Conservation (phyloP, 2,888 invertebrate genomes). For the Acrobasis repandana region DNA sequence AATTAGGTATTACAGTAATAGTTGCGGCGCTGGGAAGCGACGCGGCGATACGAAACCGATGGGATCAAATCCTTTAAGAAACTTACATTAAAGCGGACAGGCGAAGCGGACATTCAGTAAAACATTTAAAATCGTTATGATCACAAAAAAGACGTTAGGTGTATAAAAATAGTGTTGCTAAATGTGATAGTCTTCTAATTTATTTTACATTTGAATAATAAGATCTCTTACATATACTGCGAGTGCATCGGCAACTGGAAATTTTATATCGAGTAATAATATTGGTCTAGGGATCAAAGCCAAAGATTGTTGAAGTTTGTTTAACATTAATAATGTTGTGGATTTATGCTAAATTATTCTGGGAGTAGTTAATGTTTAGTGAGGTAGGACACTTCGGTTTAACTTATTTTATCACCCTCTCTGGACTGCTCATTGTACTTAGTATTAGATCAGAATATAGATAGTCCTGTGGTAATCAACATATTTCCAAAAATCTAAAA, state of each 20-base stretch:
- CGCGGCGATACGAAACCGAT: slow-evolving; percentile 78
- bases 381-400: slow-evolving; percentile 64
- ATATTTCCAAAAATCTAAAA: slow-evolving; percentile 72
- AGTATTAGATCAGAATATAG: slow-evolving; percentile 71
- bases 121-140: slow-evolving; percentile 68
- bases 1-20: slow-evolving; percentile 73
- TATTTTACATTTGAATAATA: slow-evolving; percentile 72
- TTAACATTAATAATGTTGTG: slow-evolving; percentile 81
- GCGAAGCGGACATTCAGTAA: slow-evolving; percentile 68
- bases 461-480: slow-evolving; percentile 73
- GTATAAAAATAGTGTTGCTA: slow-evolving; percentile 78
- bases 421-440: slow-evolving; percentile 79
- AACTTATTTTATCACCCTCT: slow-evolving; percentile 76
- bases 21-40: slow-evolving; percentile 51
- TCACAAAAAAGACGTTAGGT: slow-evolving; percentile 79
- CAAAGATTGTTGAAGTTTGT: slow-evolving; percentile 89
- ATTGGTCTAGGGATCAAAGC: slow-evolving; percentile 93
- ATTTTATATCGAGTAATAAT: slow-evolving; percentile 71
- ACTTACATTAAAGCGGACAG: slow-evolving; percentile 75
- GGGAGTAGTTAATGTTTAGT: slow-evolving; percentile 74
- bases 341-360: slow-evolving; percentile 81
- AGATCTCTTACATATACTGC: slow-evolving; percentile 72
- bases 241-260: slow-evolving; percentile 69
- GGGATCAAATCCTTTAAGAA: slow-evolving; percentile 84
- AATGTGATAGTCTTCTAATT: slow-evolving; percentile 82